A percentile compares a stretch with the other conserved stretches of the same genome.
These are phyloP conservation scores for Tauraco erythrolophus DNA, from an alignment of 2,113 vertebrate genomes.

Conservation along the genomic window DNA sequence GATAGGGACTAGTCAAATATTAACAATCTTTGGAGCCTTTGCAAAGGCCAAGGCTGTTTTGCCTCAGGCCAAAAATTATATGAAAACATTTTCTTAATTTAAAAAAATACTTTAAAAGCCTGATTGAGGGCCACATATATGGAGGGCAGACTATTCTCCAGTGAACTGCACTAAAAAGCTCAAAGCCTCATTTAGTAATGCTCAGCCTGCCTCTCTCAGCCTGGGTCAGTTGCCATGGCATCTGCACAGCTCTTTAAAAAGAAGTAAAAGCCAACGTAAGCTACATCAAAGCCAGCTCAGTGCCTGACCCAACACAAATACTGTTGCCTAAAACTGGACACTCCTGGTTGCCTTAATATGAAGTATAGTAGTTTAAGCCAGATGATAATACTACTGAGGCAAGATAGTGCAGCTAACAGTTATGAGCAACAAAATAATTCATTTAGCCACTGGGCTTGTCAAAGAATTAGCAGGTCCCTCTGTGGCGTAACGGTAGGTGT, in stretches of 20 bases:
- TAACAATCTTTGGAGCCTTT: neutral
- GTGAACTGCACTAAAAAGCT: neutral
- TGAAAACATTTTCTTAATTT: neutral
- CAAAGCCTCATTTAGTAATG: neutral
- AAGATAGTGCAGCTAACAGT: neutral
- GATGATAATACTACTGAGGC: neutral
- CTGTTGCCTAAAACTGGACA: neutral
- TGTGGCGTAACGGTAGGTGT: neutral
- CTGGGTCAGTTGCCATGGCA: constrained; percentile 28
- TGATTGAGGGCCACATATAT: neutral
- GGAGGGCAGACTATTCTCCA: neutral
- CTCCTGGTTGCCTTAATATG: neutral
- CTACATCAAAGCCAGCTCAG: neutral
- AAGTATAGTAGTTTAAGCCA: neutral
- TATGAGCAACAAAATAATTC: neutral
- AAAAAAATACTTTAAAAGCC: neutral
- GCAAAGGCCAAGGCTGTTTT: neutral
- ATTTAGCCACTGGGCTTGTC: neutral
- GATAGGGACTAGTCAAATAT: neutral
- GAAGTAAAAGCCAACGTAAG: neutral
- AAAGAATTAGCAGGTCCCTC: neutral
- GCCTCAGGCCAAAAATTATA: neutral
- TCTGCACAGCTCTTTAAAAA: neutral
- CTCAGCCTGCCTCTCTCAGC: neutral
- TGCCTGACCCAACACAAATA: neutral